Conservation (phyloP, 2,113 vertebrate species). For the Nymphicus hollandicus region DNA sequence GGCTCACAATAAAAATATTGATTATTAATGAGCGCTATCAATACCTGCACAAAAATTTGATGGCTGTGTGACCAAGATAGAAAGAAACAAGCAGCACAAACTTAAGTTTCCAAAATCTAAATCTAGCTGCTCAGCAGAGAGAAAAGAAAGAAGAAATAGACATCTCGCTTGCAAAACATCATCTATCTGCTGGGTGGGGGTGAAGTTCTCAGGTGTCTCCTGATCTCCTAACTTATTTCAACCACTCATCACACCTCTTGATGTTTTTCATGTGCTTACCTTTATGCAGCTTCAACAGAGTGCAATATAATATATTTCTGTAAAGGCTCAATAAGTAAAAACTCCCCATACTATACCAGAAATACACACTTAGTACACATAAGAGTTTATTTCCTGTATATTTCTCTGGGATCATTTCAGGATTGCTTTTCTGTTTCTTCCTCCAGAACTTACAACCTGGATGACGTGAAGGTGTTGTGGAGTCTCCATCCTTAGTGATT, state of each 20-base stretch:
- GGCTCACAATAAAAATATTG: neutral
- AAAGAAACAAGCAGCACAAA: neutral
- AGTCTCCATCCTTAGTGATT: neutral
- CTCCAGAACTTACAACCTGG: neutral
- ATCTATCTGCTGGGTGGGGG: neutral
- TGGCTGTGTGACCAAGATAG: neutral
- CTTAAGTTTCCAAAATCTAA: neutral
- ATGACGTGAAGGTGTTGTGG: neutral
- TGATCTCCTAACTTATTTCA: neutral
- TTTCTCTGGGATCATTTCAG: neutral
- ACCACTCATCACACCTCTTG: neutral
- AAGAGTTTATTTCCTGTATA: neutral
- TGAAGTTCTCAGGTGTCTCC: neutral
- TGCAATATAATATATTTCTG: neutral
- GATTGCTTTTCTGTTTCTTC: neutral
- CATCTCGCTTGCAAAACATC: neutral
- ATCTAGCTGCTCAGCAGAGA: neutral
- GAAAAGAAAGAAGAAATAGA: neutral
- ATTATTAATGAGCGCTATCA: rapidly evolving
- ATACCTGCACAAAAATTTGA: neutral
- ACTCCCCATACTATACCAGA: neutral
- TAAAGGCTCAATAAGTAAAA: neutral
- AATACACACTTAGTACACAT: neutral
- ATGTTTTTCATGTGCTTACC: neutral
- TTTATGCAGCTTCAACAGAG: neutral